Evolutionary conservation across 1,140 invertebrate genomes (phyloP).

Genomic region (Drusus annulatus): DNA sequence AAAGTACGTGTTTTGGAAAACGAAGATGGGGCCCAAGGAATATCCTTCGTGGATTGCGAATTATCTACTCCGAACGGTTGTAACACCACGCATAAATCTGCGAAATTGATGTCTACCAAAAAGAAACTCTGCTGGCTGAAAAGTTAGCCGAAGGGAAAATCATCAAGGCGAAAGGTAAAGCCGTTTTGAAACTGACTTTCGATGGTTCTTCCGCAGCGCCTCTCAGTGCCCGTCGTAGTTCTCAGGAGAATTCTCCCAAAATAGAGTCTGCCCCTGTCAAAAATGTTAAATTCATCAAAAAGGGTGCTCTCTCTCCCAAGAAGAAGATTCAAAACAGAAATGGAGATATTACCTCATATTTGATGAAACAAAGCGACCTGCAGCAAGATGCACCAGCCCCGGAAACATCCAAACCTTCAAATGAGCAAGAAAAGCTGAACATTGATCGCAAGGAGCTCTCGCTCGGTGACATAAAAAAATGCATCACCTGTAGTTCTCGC

Average conservation of each 20-base stretch:
- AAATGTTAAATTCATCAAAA: constrained; percentile 65
- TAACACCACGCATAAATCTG: constrained; percentile 25
- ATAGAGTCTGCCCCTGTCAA: constrained; percentile 48
- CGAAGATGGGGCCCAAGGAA: constrained; percentile 12
- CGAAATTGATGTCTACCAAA: constrained; percentile 56
- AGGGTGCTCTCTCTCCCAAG: constrained; percentile 63
- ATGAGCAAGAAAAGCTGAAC: background rate
- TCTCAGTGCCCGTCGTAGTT: background rate
- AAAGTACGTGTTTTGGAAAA: constrained; percentile 73
- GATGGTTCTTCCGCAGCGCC: constrained; percentile 47
- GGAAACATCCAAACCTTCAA: background rate
- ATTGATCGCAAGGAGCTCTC: constrained; percentile 70
- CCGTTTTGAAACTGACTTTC: constrained; percentile 62
- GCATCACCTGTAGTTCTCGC: constrained; percentile 75
- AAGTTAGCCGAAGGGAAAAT: constrained; percentile 54
- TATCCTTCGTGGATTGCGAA: background rate
- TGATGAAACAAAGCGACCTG: constrained; percentile 26
- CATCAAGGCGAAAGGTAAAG: constrained; percentile 64
- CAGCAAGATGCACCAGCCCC: background rate
- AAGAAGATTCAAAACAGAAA: constrained; percentile 58
- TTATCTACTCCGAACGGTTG: constrained; percentile 29
- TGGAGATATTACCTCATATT: constrained; percentile 29
- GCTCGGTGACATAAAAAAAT: constrained; percentile 78
- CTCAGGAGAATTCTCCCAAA: constrained; percentile 4
- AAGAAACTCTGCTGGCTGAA: constrained; percentile 38